Evolutionary conservation across 23 tunicate species (phyloP).

Genomic region (Oikopleura albicans): DNA sequence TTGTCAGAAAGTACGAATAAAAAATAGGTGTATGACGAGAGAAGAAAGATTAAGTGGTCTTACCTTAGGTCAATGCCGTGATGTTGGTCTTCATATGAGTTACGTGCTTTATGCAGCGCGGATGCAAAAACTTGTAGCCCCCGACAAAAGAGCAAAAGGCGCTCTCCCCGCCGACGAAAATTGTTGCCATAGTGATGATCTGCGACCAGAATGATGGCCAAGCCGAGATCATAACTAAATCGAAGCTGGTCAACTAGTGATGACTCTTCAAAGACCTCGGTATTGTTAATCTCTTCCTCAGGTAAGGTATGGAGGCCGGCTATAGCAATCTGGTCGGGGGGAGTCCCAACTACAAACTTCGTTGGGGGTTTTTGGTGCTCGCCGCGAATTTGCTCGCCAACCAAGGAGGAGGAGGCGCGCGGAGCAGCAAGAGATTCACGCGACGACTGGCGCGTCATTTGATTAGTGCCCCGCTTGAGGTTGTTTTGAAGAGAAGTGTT

Average conservation of each 20-base stretch:
- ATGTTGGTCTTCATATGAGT: slow-evolving; percentile 1
- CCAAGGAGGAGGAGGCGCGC: background rate
- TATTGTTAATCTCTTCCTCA: background rate
- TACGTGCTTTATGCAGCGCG: slow-evolving; percentile 38
- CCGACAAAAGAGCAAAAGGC: slow-evolving; percentile 37
- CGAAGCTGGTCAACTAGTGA: background rate
- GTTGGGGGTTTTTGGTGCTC: too few relatives aligned
- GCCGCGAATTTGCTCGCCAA: too few relatives aligned
- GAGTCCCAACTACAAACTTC: slow-evolving; percentile 16
- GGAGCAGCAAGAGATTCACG: background rate
- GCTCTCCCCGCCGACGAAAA: slow-evolving; percentile 26
- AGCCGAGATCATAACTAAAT: background rate
- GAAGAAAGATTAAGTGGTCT: background rate
- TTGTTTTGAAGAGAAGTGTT: background rate
- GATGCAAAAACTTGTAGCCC: slow-evolving; percentile 64
- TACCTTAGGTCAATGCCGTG: background rate
- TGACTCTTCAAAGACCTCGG: background rate
- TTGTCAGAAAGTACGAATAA: too few relatives aligned
- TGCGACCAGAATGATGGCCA: background rate
- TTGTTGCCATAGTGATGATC: background rate
- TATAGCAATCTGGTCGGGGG: background rate
- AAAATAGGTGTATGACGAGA: too few relatives aligned
- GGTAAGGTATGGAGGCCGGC: background rate
- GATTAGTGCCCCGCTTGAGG: background rate
- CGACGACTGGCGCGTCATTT: too few relatives aligned